Evolutionary conservation across 1,140 invertebrate species (phyloP), one percentile per base, ranked within the genome.

Genomic region (Neocloeon triangulifer): DNA sequence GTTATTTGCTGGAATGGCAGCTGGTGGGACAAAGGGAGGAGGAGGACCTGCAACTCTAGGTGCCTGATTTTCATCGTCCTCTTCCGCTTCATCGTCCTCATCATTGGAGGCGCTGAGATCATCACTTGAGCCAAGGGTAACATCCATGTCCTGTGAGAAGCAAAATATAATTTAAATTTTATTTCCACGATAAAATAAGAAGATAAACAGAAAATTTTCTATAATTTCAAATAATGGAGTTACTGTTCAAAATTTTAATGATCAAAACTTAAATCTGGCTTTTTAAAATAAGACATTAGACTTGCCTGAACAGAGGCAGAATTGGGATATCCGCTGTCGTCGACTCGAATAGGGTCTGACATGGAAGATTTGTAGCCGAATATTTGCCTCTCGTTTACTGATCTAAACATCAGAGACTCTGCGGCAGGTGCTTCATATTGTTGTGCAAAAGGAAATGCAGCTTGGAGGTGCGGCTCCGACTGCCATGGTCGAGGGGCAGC

Each of bases 261-360:
- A n/a, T n/a, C n/a, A n/a, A n/a, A n/a, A n/a, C n/a, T n/a, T n/a
- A n/a, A n/a, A n/a, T n/a, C n/a, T n/a, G n/a, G n/a, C n/a, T n/a
- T n/a, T n/a, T n/a, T n/a, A n/a, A n/a, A n/a, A n/a, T n/a, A n/a
- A n/a, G n/a, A n/a, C n/a, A n/a, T n/a, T n/a, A n/a, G 1, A 46
- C 34, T 49, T 16, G 57, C 52, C 14, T 44, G 47, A 6, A 41
- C 47, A 3, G 53, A 55, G 15, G 48, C 44, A 1, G 58, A 55
- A 35, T 60, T 58, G 18, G 56, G 56, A 39, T 60, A 61, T 5
- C 58, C 60, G 23, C 59, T 60, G 41, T 64, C 61, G 30, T 51
- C 51, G 5, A 36, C 37, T 34, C 36, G n/a, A n/a, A n/a, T n/a
- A n/a, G n/a, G n/a, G n/a, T n/a, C n/a, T n/a, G n/a, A n/a, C n/a